phyloP scores from a whole-genome alignment of 37 sponge, comb jelly and placozoan species.

The Chondrosia reniformis region DNA sequence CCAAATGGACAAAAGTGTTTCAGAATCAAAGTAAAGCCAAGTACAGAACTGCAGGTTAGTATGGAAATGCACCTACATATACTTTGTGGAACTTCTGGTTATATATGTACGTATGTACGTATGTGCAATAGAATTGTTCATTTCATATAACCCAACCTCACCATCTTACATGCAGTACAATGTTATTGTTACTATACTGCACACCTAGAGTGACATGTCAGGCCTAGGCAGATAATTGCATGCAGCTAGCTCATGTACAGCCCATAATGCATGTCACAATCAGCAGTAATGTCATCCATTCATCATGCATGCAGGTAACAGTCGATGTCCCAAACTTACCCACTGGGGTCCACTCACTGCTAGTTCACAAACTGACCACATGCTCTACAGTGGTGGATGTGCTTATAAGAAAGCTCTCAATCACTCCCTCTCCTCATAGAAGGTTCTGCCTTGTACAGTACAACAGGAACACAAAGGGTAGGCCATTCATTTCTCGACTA shows the following conservation, averaged over 20 bases:
- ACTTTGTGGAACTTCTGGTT: neutral
- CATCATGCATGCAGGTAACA: neutral
- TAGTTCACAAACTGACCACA: constrained; percentile 16
- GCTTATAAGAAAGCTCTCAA: neutral
- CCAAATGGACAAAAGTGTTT: neutral
- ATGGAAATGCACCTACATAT: neutral
- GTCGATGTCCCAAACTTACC: constrained; percentile 15
- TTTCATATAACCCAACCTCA: too few relatives aligned
- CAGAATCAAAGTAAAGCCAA: constrained; percentile 16
- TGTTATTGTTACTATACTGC: too few relatives aligned
- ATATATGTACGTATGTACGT: too few relatives aligned
- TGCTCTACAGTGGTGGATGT: constrained; percentile 15
- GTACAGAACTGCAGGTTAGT: neutral
- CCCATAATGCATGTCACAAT: too few relatives aligned
- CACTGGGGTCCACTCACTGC: neutral
- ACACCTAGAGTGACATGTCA: too few relatives aligned
- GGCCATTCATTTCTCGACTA: too few relatives aligned
- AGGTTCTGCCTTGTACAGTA: constrained; percentile 19
- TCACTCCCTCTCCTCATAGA: neutral
- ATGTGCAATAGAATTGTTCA: too few relatives aligned
- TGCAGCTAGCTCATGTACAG: too few relatives aligned
- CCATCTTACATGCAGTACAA: too few relatives aligned
- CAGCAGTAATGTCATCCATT: too few relatives aligned
- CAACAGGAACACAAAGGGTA: constrained; percentile 21
- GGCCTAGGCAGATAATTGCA: too few relatives aligned